Evolutionary conservation across 2,888 invertebrate genomes (phyloP).

Genomic region (Coecobrya sp.): DNA sequence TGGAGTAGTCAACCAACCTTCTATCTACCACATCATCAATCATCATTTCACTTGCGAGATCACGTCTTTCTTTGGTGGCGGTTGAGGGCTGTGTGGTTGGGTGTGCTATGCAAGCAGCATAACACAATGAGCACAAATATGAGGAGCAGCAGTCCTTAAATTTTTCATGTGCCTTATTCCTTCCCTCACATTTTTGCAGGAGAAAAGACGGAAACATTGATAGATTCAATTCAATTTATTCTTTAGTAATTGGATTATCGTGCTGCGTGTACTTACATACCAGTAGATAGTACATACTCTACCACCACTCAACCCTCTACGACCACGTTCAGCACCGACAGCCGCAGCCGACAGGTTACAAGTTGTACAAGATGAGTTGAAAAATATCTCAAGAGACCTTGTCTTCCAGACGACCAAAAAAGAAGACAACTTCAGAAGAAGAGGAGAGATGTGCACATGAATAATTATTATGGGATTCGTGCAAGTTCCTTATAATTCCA

Average conservation of each 20-base stretch:
- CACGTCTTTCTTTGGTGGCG: conserved; percentile 61
- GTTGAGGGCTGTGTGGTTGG: conserved; percentile 18
- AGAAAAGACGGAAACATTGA: conserved; percentile 71
- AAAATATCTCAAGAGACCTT: conserved; percentile 52
- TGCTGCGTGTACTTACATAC: conserved; percentile 68
- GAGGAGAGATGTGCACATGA: conserved; percentile 72
- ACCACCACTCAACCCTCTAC: neutral
- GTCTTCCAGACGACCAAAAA: neutral
- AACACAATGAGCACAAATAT: conserved; percentile 19
- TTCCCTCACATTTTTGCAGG: neutral
- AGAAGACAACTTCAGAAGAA: neutral
- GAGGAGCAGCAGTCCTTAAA: conserved; percentile 22
- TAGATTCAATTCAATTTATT: conserved; percentile 82
- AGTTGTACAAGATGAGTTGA: conserved; percentile 51
- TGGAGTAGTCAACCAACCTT: conserved; percentile 14
- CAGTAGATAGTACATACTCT: conserved; percentile 13
- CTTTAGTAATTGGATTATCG: conserved; percentile 81
- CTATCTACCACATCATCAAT: conserved; percentile 77
- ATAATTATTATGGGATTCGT: conserved; percentile 69
- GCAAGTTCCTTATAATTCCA: conserved; percentile 11
- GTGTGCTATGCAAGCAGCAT: conserved; percentile 17
- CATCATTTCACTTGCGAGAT: conserved; percentile 81
- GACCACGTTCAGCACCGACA: neutral
- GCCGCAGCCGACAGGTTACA: conserved; percentile 47
- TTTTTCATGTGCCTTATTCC: conserved; percentile 41